Evolutionary conservation across 1,140 invertebrate genomes (phyloP), one percentile per base, ranked within the genome.

Genomic region (Bombus fervidus): DNA sequence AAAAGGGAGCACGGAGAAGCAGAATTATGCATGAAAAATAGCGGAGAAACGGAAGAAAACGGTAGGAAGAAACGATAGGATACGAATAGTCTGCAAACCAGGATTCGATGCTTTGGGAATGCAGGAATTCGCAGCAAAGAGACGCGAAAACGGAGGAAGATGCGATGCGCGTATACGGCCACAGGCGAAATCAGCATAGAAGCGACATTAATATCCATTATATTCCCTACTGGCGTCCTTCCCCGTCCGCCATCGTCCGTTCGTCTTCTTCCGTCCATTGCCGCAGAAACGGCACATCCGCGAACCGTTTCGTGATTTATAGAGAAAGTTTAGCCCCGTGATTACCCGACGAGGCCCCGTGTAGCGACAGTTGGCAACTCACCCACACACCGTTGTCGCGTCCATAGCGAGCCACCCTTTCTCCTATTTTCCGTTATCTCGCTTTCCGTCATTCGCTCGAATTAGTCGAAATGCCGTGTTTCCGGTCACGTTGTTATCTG

Each of bases 131-230:
- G 28, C 59, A 0, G 28, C 28, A 5, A 59, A 47, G 64, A 88
- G 85, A 79, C 74, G 28, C 77, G 82, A 86, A 87, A 85, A 79
- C 71, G 69, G 9, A 47, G 72, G 71, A 81, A 83, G 75, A 76
- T 74, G 80, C 37, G 47, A 47, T 64, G 69, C 43, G 62, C 39
- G 53, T 41, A 73, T 34, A 71, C 82, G 69, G 31, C 25, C 34
- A 73, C 64, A 66, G 28, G 72, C n/a, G 86, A 74, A 92, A 92
- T 92, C 91, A 82, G 82, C 88, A 90, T 89, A 88, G 86, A n/a
- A 83, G 79, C 77, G 82, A 91, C 91, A 92, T 92, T 91, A 92
- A 92, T 92, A 91, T 92, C 91, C 91, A 92, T 92, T 92, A 92
- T 91, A 92, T 88, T 90, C 80, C 74, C 76, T n/a, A 22, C 47